Conservation (phyloP, 2,888 invertebrate species). For the Micoletzkya japonica region DNA sequence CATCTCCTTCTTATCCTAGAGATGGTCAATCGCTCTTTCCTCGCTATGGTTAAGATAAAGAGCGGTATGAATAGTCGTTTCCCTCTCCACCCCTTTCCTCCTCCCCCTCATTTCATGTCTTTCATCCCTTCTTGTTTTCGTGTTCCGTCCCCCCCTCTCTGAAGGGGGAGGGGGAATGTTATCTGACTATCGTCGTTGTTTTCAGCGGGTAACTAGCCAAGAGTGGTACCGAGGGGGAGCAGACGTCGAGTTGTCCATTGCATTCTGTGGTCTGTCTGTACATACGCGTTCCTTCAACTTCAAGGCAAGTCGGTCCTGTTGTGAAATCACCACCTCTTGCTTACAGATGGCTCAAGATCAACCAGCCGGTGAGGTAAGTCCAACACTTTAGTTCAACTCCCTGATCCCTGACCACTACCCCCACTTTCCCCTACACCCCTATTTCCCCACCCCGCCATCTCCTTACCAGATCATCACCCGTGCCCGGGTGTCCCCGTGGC, state of each 20-base stretch:
- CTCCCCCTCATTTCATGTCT: constrained; percentile 7
- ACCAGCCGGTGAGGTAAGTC: too few species aligned
- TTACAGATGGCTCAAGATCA: too few species aligned
- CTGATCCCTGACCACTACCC: background rate
- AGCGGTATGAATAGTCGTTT: too few species aligned
- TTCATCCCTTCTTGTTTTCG: too few species aligned
- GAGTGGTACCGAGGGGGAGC: constrained; percentile 23
- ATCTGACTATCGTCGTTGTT: too few species aligned
- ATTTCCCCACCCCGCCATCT: background rate
- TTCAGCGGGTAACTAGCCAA: constrained; percentile 28
- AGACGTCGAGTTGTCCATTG: background rate
- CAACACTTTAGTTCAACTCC: background rate
- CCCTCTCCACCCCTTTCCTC: constrained; percentile 7
- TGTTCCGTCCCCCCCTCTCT: too few species aligned
- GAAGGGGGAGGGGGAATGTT: too few species aligned
- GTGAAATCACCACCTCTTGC: too few species aligned
- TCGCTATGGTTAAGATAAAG: too few species aligned
- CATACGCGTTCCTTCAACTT: background rate
- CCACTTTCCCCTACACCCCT: background rate
- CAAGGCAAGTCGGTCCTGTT: background rate
- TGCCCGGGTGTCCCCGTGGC: constrained; percentile 35
- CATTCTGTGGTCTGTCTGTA: constrained; percentile 19
- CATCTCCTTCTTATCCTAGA: too few species aligned
- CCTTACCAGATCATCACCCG: constrained; percentile 17
- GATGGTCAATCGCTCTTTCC: too few species aligned